Evolutionary conservation across 2,797 vertebrate genomes (phyloP).

Genomic region (Kryptolebias ocellatus): DNA sequence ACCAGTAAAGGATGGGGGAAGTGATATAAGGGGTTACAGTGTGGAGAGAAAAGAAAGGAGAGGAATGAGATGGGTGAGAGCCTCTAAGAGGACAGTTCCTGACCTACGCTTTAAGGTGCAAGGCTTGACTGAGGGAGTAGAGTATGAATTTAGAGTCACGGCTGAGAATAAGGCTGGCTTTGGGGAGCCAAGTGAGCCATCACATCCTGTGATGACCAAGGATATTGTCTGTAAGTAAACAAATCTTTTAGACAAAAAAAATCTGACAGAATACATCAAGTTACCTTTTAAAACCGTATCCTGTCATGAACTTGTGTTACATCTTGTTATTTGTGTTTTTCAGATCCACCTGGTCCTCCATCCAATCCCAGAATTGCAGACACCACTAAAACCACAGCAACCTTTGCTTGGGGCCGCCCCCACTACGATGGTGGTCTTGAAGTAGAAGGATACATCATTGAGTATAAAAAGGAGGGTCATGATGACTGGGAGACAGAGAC

Average conservation of each 20-base stretch:
- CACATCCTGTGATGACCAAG: constrained; percentile 89
- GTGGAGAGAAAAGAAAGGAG: constrained; percentile 95
- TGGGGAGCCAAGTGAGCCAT: constrained; percentile 93
- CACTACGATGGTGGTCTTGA: constrained; percentile 97
- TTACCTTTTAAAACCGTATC: neutral
- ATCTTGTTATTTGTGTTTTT: constrained; percentile 21
- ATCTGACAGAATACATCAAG: neutral
- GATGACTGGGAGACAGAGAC: constrained; percentile 96
- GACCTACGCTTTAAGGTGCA: constrained; percentile 96
- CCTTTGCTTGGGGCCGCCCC: constrained; percentile 92
- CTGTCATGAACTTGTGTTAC: neutral
- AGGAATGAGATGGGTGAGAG: constrained; percentile 97
- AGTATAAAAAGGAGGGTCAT: constrained; percentile 94
- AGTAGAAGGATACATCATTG: constrained; percentile 93
- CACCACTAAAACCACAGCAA: constrained; percentile 95
- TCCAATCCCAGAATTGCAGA: constrained; percentile 93
- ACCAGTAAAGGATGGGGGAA: constrained; percentile 91
- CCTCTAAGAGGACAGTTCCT: constrained; percentile 91
- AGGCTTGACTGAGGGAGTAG: constrained; percentile 92
- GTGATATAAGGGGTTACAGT: constrained; percentile 96
- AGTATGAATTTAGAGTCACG: constrained; percentile 98
- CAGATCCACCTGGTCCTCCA: constrained; percentile 97
- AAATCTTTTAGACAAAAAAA: neutral
- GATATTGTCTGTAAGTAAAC: constrained; percentile 94
- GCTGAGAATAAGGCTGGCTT: constrained; percentile 98